A percentile compares a stretch with the other conserved stretches of the same genome.
Evolutionary conservation across 1,140 invertebrate genomes (phyloP).

Genomic region (Anoplolepis gracilipes): DNA sequence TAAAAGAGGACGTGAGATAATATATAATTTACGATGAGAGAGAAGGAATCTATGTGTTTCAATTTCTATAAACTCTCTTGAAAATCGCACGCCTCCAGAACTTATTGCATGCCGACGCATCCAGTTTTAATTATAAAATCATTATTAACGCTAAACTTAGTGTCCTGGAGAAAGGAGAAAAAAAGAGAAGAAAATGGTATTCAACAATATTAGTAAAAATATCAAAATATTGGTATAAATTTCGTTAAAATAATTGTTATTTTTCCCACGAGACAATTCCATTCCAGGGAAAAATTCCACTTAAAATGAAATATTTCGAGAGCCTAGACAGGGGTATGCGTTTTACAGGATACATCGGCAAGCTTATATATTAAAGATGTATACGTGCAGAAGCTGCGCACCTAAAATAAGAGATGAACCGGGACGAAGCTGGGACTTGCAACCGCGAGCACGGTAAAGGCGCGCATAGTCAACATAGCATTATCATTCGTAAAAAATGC

Average conservation of each 20-base stretch:
- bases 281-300: not conserved
- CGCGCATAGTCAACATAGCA: constrained; percentile 54
- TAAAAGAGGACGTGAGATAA: constrained; percentile 1
- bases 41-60: not conserved
- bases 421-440: not conserved
- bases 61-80: not conserved
- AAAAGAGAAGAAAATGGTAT: not conserved
- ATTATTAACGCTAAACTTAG: not conserved
- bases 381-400: not conserved
- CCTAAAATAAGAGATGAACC: constrained; percentile 36
- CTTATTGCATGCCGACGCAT: not conserved
- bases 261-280: not conserved
- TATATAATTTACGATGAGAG: not conserved
- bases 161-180: not conserved
- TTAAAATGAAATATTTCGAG: not conserved
- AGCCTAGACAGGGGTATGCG: not conserved
- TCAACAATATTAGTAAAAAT: not conserved
- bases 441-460: not conserved
- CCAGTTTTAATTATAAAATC: too few species aligned
- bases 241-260: not conserved
- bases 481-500: constrained; percentile 68
- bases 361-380: constrained; percentile 7
- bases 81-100: not conserved
- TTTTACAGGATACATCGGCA: not conserved
- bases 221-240: not conserved